Evolutionary conservation across 2,113 vertebrate species (phyloP), one percentile per base, ranked within the genome.

Genomic region (Leucosticte australis): DNA sequence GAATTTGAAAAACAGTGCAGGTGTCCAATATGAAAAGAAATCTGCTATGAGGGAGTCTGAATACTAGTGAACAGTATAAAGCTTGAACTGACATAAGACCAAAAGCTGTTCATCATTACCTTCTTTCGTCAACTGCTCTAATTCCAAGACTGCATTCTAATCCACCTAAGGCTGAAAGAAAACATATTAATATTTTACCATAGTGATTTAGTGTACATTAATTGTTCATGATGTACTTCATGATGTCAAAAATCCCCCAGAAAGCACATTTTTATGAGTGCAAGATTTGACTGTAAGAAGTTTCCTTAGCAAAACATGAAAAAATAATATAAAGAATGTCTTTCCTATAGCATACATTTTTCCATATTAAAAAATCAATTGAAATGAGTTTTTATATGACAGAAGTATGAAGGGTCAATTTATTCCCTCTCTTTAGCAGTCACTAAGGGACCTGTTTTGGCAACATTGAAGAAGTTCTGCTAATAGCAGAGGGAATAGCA

Each of bases 341-440:
- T 86, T 94, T 86, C 69, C 52, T 89, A 27, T 64, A 64, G 53
- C 28, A 18, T 74, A 68, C 41, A 78, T 81, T 92, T 94, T 95
- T 87, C 87, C 68, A 78, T 94, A 94, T 96, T 84, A 96, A 92
- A 94, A 94, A 95, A 92, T 94, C 87, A 87, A 90, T 94, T 78
- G 64, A 94, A 95, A 91, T 88, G 50, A 83, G 41, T 78, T 94
- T 87, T 95, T 68, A 64, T 84, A 55, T 89, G 73, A 92, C 77
- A 84, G 65, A 87, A 79, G 20, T 75, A 91, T 83, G 84, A 96
- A 87, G 49, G 62, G 56, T 87, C 91, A 94, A 89, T 90, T 96
- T 44, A 95, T 95, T 92, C 63, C 59, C 68, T 90, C 86, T 88
- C 63, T 76, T 95, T 93, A 95, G 94, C 83, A 75, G 80, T 87